Conservation (phyloP, 2,797 vertebrate genomes). For the Malacoctenus gilli region DNA sequence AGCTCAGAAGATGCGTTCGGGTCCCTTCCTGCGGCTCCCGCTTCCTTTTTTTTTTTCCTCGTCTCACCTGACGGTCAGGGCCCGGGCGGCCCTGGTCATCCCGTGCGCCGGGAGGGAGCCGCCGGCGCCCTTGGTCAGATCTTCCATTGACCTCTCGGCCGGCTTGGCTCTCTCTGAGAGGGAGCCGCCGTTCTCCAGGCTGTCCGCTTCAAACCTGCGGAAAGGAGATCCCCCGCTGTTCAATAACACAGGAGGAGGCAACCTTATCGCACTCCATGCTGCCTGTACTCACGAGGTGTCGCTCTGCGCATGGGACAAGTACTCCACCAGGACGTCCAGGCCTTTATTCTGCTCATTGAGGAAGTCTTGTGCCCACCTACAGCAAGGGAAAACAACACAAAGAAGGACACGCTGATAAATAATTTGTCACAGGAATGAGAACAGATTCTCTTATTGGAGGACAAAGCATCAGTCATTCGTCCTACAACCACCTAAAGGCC, state of each 20-base stretch:
- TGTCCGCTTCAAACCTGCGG: constrained; percentile 88
- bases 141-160: constrained; percentile 89
- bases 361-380: constrained; percentile 97
- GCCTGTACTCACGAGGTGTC: constrained; percentile 83
- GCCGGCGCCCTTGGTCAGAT: constrained; percentile 84
- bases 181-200: constrained; percentile 84
- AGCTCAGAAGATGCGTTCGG: not conserved
- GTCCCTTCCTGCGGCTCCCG: not conserved
- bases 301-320: constrained; percentile 91
- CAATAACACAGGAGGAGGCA: not conserved
- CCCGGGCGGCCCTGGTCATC: constrained; percentile 82
- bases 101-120: constrained; percentile 78
- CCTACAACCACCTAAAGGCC: too few relatives aligned
- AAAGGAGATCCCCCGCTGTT: not conserved
- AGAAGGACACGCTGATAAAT: too few relatives aligned
- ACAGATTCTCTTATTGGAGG: too few relatives aligned
- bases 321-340: constrained; percentile 93
- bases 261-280: not conserved
- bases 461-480: too few relatives aligned
- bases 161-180: constrained; percentile 82
- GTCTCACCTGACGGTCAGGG: constrained; percentile 89
- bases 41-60: too few relatives aligned
- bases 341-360: constrained; percentile 93
- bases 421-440: too few relatives aligned
- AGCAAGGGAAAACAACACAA: not conserved